Evolutionary conservation across 2,113 vertebrate genomes (phyloP).

Genomic region (Lamprotornis superbus): DNA sequence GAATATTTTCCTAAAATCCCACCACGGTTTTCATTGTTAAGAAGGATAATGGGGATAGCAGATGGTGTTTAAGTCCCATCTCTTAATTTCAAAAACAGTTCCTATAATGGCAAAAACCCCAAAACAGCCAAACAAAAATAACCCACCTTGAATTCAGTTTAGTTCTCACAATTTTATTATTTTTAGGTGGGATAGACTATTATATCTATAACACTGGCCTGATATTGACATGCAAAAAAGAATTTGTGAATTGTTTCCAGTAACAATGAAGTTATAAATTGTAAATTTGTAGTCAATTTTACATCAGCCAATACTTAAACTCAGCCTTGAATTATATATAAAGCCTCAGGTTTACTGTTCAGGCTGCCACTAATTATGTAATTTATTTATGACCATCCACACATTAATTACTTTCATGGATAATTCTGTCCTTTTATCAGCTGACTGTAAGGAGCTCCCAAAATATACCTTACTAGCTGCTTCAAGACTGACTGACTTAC

Average conservation of each 20-base stretch:
- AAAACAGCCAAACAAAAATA: no score
- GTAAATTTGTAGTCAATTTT: neutral
- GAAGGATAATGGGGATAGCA: neutral
- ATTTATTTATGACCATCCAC: neutral
- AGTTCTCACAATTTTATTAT: neutral
- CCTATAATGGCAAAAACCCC: neutral
- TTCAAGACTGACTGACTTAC: neutral
- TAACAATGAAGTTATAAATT: neutral
- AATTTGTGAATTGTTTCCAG: neutral
- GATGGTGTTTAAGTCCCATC: rapidly evolving
- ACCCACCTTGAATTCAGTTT: neutral
- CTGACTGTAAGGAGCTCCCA: neutral
- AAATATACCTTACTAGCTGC: neutral
- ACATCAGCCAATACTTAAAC: neutral
- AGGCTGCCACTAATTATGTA: neutral
- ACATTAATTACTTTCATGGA: neutral
- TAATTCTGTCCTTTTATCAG: neutral
- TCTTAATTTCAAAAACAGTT: neutral
- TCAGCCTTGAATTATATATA: neutral
- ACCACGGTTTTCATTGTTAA: neutral
- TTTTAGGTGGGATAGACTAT: neutral
- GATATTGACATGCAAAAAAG: neutral
- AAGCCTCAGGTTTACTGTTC: neutral
- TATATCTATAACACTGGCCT: neutral
- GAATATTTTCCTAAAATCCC: neutral